phyloP scores from a whole-genome alignment of 2,797 vertebrate species.

The Eulemur rubriventer region DNA sequence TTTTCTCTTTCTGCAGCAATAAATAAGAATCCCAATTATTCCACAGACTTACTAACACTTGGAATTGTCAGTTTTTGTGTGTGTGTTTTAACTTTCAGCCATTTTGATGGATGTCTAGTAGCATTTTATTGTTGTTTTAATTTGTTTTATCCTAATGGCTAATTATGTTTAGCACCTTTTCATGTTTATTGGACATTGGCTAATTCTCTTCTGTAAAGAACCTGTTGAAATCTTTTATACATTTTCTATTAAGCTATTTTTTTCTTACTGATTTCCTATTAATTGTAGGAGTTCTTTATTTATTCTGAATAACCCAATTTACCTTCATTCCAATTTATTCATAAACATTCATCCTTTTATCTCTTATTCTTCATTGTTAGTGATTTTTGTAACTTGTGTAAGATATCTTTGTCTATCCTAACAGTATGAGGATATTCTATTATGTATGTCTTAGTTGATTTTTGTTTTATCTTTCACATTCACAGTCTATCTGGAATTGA shows the following conservation, averaged over 20 bases:
- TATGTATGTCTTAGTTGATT: background rate
- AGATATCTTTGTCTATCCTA: background rate
- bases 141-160: background rate
- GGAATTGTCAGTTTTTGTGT: background rate
- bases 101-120: background rate
- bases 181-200: background rate
- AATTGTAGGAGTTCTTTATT: background rate
- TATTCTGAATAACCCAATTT: background rate
- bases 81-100: background rate
- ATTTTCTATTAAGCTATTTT: background rate
- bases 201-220: background rate
- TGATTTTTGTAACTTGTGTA: background rate
- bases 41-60: background rate
- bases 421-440: background rate
- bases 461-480: background rate
- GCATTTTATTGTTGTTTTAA: background rate
- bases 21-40: background rate
- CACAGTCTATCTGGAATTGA: background rate
- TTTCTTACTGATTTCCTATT: background rate
- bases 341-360: background rate
- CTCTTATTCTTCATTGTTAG: background rate
- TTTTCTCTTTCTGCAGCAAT: background rate
- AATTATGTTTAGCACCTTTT: background rate
- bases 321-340: background rate
- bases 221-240: background rate